A percentile compares a stretch with the other conserved stretches of the same genome.
These are phyloP conservation scores for Dufourea novaeangliae DNA, from an alignment of 1,140 invertebrate species.

Conservation along the genomic window DNA sequence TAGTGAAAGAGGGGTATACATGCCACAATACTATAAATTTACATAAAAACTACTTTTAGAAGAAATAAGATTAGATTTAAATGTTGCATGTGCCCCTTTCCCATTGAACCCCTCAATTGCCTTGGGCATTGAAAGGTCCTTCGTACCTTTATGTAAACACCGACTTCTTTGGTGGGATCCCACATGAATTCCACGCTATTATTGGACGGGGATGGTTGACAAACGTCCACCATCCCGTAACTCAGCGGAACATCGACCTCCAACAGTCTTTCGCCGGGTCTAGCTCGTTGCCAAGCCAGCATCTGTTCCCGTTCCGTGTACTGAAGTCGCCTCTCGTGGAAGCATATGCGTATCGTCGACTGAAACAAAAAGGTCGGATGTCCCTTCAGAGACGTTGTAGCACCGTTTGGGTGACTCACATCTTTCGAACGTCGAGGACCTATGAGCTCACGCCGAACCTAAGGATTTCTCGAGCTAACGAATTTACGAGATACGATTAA, in stretches of 20 bases:
- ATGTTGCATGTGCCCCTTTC: too few species aligned
- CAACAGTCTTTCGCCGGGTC: slow-evolving; percentile 94
- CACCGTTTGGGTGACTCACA: slow-evolving; percentile 68
- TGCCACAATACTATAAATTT: too few species aligned
- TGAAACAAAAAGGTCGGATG: slow-evolving; percentile 81
- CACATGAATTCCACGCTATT: slow-evolving; percentile 95
- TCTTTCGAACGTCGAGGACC: slow-evolving; percentile 64
- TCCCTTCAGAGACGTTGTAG: slow-evolving; percentile 69
- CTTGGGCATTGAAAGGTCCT: too few species aligned
- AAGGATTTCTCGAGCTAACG: too few species aligned
- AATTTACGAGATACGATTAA: background rate
- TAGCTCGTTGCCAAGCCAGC: slow-evolving; percentile 91
- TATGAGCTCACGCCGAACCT: slow-evolving; percentile 48
- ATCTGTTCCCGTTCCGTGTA: slow-evolving; percentile 98
- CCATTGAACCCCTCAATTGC: too few species aligned
- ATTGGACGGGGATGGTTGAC: slow-evolving; percentile 85
- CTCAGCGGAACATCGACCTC: slow-evolving; percentile 97
- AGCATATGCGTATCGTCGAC: slow-evolving; percentile 95
- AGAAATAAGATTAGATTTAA: too few species aligned
- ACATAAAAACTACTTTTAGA: too few species aligned
- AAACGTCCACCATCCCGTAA: slow-evolving; percentile 93
- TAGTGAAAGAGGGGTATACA: too few species aligned
- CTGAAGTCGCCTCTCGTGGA: slow-evolving; percentile 97
- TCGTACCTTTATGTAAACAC: slow-evolving; percentile 93
- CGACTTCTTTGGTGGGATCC: slow-evolving; percentile 98